Evolutionary conservation across 2,113 vertebrate species (phyloP), one percentile per base, ranked within the genome.

Genomic region (Athene cunicularia): DNA sequence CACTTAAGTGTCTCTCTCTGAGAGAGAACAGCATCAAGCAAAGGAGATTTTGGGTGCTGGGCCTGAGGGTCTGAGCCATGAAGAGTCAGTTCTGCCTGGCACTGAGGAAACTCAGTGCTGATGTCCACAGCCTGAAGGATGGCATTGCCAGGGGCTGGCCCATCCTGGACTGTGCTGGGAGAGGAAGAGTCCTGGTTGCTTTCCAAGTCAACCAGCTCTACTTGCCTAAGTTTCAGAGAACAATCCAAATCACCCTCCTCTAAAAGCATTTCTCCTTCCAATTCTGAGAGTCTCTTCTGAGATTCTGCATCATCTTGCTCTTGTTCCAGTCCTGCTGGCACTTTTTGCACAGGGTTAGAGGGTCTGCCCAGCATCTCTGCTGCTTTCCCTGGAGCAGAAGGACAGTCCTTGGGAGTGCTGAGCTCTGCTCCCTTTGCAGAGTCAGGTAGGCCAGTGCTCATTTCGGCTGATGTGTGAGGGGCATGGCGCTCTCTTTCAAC

Each of bases 361-460:
- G 86, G 60, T 79, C 72, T 79, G 37, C 82, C 92, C 71, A 87
- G 72, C 68, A 93, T 94, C 50, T 96, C 96, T 76, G 75, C 88
- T 63, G 72, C 79, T 55, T 84, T 27, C 32, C 14, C 66, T 86
- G 58, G 19, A 68, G 80, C 52, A 85, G 90, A 86, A 55, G 68
- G 47, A 59, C 60, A 89, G 49, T 76, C 71, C 58, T 62, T 23
- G 18, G 37, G 49, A 18, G 26, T 53, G 90, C 41, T 86, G 49
- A 76, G 45, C 88, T 96, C 90, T 55, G 50, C 60, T 95, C 11
- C 52, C 62, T 83, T 49, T 47, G 76, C 64, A 47, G 84, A 85
- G 21, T 72, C 62, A 49, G 83, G 43, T 0, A 6, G 67, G 62
- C 41, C 73, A 9, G 76, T 75, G 71, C 74, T 97, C 95, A 97